phyloP scores from a whole-genome alignment of 2,888 invertebrate genomes.

The Fragum whitleyi region DNA sequence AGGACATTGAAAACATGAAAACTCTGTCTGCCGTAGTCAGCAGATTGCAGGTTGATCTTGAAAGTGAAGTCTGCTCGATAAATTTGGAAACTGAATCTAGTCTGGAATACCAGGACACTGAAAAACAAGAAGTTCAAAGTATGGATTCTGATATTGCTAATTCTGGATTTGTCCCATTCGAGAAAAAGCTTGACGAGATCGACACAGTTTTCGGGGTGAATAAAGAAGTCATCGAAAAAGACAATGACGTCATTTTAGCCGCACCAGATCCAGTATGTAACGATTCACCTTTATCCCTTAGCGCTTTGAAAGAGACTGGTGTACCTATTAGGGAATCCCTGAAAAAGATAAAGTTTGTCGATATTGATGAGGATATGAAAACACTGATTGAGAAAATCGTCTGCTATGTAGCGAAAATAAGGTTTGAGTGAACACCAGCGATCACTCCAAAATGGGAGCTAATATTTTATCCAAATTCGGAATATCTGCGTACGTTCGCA shows the following conservation, averaged over 20 bases:
- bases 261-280: too few relatives aligned
- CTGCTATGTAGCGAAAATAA: constrained; percentile 8
- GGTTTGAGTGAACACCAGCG: background rate
- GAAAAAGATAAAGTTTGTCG: constrained; percentile 10
- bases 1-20: constrained; percentile 36
- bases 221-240: background rate
- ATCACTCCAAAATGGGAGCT: background rate
- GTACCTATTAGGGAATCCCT: background rate
- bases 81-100: background rate
- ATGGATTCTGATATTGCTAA: background rate
- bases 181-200: background rate
- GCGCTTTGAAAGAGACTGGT: background rate
- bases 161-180: background rate
- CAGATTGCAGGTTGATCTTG: constrained; percentile 47
- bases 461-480: too few relatives aligned
- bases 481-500: too few relatives aligned
- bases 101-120: background rate
- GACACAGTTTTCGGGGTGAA: background rate
- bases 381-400: background rate
- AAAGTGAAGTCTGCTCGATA: constrained; percentile 2
- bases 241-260: background rate
- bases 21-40: constrained; percentile 42
- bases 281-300: background rate
- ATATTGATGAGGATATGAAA: constrained; percentile 9
- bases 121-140: background rate